Percentiles rank a stretch among this genome's conserved stretches.
Evolutionary conservation across 2,888 invertebrate species (phyloP).

Genomic region (Amiota communis): DNA sequence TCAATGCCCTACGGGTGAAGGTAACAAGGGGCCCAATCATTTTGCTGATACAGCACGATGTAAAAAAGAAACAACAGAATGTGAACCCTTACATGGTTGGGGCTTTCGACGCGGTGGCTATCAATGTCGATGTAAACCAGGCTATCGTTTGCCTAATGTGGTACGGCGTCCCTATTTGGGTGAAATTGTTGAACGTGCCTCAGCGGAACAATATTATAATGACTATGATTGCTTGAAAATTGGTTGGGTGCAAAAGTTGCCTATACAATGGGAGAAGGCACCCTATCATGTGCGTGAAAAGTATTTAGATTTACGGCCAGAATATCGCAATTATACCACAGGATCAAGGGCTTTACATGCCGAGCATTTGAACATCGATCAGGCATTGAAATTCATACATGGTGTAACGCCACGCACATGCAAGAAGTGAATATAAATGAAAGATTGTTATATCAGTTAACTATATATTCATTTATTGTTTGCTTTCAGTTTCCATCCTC

Average conservation of each 20-base stretch:
- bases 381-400: slow-evolving; percentile 84
- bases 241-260: slow-evolving; percentile 91
- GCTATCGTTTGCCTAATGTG: slow-evolving; percentile 87
- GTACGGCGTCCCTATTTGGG: slow-evolving; percentile 93
- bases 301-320: slow-evolving; percentile 82
- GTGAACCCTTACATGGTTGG: slow-evolving; percentile 97
- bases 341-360: slow-evolving; percentile 81
- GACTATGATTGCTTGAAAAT: slow-evolving; percentile 93
- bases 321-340: slow-evolving; percentile 81
- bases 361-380: slow-evolving; percentile 83
- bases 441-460: neutral
- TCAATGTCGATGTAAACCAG: slow-evolving; percentile 93
- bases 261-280: slow-evolving; percentile 87
- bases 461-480: neutral
- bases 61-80: slow-evolving; percentile 93
- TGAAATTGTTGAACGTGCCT: slow-evolving; percentile 93
- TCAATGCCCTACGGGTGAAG: slow-evolving; percentile 92
- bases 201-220: slow-evolving; percentile 92
- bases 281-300: slow-evolving; percentile 81
- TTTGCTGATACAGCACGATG: slow-evolving; percentile 93
- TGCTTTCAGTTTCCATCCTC: slow-evolving; percentile 78
- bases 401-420: slow-evolving; percentile 78
- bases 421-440: slow-evolving; percentile 68
- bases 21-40: slow-evolving; percentile 90
- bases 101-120: slow-evolving; percentile 96